Base-by-base conservation (phyloP, 1,140 invertebrate species). In the Samia ricini region DNA sequence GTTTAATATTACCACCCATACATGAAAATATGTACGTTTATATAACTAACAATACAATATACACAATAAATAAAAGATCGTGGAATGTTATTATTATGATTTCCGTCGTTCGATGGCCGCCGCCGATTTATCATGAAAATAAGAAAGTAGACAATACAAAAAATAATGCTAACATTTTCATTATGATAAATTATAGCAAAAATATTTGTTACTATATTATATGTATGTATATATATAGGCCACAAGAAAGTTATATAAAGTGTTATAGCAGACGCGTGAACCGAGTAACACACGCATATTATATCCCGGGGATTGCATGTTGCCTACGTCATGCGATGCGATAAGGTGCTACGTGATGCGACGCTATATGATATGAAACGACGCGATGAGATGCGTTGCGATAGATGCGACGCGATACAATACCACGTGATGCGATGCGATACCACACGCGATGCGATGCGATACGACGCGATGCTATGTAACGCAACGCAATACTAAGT, bases 31-130 rank as follows among this genome's bases (percentile, higher is more conserved):
- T 89, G 87, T 88, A 88, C 76, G 87, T 66, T n/a, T 77, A 80
- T 69, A 70, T 74, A 78, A 78, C 76, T 65, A 75, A 83, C 71
- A 88, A 86, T 89, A 83, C 69, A 88, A 86, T 89, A 84, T 89
- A 89, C 85, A 89, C 80, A 89, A 89, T 89, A 89, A 89, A 89
- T 89, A 85, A n/a, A n/a, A 88, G 77, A 88, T 83, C 82, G 87
- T 89, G 87, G 87, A 89, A 89, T 89, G 87, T 89, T 84, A 85
- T 89, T 84, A 85, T 83, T 85, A 85, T 77, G 76, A 82, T 83
- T 83, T 74, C 69, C 58, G 21, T 72, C 68, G 66, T 72, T 74
- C 70, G 50, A 55, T 66, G 72, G 65, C 62, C 74, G 65, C 69
- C 51, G 51, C 59, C 36, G 20, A 57, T 49, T 48, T 49, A 22